Conservation (phyloP, 2,888 invertebrate genomes). For the Ellobium chinense region DNA sequence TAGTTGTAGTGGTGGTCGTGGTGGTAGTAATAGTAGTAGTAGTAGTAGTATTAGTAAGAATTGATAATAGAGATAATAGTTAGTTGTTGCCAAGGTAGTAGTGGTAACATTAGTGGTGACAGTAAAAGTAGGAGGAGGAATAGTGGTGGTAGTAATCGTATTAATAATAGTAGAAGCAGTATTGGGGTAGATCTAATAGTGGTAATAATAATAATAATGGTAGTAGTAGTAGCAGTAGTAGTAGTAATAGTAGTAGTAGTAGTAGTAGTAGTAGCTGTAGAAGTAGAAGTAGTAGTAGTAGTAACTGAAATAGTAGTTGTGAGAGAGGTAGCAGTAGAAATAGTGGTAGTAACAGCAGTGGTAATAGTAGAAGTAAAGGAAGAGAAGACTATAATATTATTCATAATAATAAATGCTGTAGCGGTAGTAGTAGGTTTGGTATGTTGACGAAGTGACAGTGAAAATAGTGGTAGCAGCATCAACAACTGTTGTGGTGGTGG, state of each 20-base stretch:
- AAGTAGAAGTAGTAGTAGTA: not conserved
- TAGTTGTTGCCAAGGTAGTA: not conserved
- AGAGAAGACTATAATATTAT: not conserved
- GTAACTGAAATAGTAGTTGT: not conserved
- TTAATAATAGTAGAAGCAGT: not conserved
- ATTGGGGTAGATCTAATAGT: not conserved
- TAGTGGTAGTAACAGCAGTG: not conserved
- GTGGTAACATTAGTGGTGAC: not conserved
- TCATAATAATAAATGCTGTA: not conserved
- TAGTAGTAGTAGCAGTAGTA: not conserved
- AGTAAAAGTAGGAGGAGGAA: not conserved
- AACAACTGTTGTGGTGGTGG: not conserved
- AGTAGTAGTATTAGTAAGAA: too few species aligned
- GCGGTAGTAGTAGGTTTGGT: not conserved
- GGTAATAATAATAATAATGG: not conserved
- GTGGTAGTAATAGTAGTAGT: too few species aligned
- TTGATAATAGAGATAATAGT: too few species aligned
- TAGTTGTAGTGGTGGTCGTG: too few species aligned
- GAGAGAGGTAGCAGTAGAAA: not conserved
- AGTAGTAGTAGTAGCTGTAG: slow-evolving; percentile 1
- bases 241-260: not conserved
- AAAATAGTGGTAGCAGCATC: not conserved
- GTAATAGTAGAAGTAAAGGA: not conserved
- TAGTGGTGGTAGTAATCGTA: not conserved
- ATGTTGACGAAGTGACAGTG: not conserved